phyloP scores from a whole-genome alignment of 2,113 vertebrate species.

The Aramus guarauna region DNA sequence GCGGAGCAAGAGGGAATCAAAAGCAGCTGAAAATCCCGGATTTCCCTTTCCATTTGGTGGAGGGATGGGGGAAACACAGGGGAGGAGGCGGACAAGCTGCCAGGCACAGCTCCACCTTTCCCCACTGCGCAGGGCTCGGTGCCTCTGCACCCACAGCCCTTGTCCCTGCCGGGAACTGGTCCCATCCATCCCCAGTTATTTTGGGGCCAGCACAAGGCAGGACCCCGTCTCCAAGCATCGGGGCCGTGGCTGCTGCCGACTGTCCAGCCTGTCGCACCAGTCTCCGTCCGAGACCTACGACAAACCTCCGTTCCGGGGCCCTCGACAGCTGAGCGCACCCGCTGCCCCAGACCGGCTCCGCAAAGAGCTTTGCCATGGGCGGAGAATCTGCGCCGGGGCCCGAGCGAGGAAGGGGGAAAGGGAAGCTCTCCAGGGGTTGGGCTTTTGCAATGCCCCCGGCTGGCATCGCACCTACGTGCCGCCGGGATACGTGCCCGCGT shows the following conservation, averaged over 20 bases:
- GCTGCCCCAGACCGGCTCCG: fast-evolving
- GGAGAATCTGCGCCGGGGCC: not conserved
- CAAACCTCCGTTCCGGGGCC: not conserved
- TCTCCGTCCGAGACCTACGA: not conserved
- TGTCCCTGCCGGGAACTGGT: too few species aligned
- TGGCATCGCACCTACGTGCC: not conserved
- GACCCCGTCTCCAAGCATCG: fast-evolving
- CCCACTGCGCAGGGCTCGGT: fast-evolving
- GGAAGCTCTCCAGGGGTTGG: not conserved
- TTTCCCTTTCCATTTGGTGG: not conserved
- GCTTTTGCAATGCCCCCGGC: not conserved
- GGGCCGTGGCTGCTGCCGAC: not conserved
- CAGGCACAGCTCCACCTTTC: not conserved
- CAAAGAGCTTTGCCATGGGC: not conserved
- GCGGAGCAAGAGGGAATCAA: not conserved
- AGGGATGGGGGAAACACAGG: not conserved
- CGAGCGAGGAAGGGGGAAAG: not conserved
- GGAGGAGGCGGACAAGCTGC: fast-evolving
- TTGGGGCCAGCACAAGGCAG: not conserved
- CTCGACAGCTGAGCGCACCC: not conserved
- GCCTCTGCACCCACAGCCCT: not conserved
- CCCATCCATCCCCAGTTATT: not conserved
- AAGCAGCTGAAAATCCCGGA: constrained; percentile 35
- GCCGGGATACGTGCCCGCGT: fast-evolving
- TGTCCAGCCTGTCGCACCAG: not conserved